These are phyloP conservation scores for Porites divaricata DNA, from an alignment of 92 coral and sea anemone genomes.

Conservation along the genomic window DNA sequence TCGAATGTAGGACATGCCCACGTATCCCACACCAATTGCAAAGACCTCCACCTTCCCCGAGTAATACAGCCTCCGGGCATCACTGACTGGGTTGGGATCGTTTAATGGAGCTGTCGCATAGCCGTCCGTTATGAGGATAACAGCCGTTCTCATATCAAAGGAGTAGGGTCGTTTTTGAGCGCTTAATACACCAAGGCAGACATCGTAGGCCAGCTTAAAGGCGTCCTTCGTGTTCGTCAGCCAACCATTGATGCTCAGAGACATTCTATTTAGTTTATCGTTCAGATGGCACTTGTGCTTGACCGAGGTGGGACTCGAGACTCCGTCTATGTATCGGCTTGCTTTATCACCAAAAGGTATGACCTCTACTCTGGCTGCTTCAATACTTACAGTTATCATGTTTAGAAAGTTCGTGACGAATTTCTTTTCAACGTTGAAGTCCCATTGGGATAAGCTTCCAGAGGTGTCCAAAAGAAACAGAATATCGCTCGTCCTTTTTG, in stretches of 20 bases:
- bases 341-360: constrained; percentile 68
- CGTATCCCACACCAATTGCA: constrained; percentile 71
- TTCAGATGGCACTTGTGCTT: constrained; percentile 79
- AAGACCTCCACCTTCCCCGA: constrained; percentile 56
- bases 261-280: constrained; percentile 49
- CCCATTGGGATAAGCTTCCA: constrained; percentile 55
- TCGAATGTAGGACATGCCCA: background rate
- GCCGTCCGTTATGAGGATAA: constrained; percentile 79
- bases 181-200: constrained; percentile 42
- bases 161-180: constrained; percentile 41
- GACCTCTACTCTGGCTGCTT: constrained; percentile 82
- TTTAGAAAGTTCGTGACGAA: constrained; percentile 73
- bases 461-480: constrained; percentile 80
- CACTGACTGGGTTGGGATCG: constrained; percentile 39
- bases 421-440: constrained; percentile 66
- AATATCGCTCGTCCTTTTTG: constrained; percentile 62
- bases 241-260: constrained; percentile 31
- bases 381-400: constrained; percentile 64
- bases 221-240: constrained; percentile 75
- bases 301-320: constrained; percentile 40
- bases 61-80: constrained; percentile 45
- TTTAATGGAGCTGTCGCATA: constrained; percentile 56
- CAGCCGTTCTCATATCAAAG: constrained; percentile 49
- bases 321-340: constrained; percentile 53
- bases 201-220: constrained; percentile 50